Conservation (phyloP, 2,113 vertebrate genomes). For the Psettodes erumei region DNA sequence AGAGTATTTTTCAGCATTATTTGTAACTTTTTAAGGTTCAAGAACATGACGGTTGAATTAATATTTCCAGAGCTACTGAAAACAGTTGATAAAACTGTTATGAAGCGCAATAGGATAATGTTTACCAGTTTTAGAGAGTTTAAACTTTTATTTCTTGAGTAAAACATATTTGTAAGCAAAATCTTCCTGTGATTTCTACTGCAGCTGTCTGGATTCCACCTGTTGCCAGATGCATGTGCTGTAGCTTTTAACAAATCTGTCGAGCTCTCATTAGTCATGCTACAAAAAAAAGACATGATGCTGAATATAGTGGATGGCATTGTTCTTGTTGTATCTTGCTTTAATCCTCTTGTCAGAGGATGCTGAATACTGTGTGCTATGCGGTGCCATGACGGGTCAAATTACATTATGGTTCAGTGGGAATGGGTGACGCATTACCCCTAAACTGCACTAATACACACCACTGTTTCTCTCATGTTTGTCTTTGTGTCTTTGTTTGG, state of each 20-base stretch:
- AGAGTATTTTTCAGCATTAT: not conserved
- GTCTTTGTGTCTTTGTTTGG: conserved; percentile 20
- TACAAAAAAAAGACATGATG: not conserved
- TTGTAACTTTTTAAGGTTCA: not conserved
- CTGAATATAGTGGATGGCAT: conserved; percentile 29
- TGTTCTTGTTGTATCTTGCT: not conserved
- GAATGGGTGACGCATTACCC: not conserved
- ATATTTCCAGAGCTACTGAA: not conserved
- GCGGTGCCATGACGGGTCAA: not conserved
- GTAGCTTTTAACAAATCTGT: conserved; percentile 1
- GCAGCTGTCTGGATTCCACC: not conserved
- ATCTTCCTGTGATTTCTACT: not conserved
- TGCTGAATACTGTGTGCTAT: conserved; percentile 15
- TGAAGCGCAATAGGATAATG: not conserved
- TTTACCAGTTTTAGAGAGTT: not conserved
- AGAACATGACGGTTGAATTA: too few relatives aligned
- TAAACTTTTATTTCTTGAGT: not conserved
- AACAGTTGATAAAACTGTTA: conserved; percentile 31
- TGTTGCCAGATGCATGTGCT: not conserved
- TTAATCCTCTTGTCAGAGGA: conserved; percentile 41
- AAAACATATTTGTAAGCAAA: too few relatives aligned
- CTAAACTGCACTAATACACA: conserved; percentile 19
- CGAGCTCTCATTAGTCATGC: conserved; percentile 3
- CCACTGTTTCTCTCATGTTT: conserved; percentile 7
- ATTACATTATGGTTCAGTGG: conserved; percentile 16